Conservation (phyloP, 2,797 vertebrate species). For the Dendrocincla tyrannina region DNA sequence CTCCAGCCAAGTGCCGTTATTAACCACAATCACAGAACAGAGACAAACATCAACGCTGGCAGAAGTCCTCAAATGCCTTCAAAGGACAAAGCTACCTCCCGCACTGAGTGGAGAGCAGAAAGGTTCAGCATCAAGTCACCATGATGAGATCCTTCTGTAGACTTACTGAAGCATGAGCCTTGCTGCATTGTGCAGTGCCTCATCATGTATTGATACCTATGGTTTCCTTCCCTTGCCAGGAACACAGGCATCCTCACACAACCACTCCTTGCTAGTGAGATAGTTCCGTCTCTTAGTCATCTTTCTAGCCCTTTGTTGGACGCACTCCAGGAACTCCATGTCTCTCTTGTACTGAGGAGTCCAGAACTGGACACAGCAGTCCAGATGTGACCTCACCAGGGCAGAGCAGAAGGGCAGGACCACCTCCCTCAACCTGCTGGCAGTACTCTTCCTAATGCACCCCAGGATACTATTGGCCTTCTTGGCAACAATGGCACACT, state of each 20-base stretch:
- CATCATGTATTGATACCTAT: neutral
- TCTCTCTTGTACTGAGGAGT: neutral
- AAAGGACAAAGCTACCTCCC: neutral
- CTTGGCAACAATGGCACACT: neutral
- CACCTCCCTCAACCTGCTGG: accelerated
- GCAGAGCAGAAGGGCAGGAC: neutral
- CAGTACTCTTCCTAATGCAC: neutral
- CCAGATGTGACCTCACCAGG: neutral
- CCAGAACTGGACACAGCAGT: neutral
- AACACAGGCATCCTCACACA: neutral
- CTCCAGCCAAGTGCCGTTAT: neutral
- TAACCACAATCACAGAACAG: neutral
- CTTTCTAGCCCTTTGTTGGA: accelerated
- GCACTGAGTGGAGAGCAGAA: neutral
- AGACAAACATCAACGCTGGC: neutral
- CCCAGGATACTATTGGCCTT: neutral
- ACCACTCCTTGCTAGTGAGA: neutral
- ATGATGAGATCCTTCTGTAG: neutral
- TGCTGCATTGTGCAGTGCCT: neutral
- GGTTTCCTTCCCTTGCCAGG: neutral
- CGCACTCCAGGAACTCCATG: neutral
- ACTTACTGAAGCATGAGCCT: neutral
- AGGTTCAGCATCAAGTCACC: neutral
- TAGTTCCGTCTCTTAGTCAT: neutral
- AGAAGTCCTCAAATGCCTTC: neutral